A percentile compares a stretch with the other conserved stretches of the same genome.
These are phyloP conservation scores for Malurus elegans DNA, from an alignment of 2,113 vertebrate genomes.

Conservation along the genomic window DNA sequence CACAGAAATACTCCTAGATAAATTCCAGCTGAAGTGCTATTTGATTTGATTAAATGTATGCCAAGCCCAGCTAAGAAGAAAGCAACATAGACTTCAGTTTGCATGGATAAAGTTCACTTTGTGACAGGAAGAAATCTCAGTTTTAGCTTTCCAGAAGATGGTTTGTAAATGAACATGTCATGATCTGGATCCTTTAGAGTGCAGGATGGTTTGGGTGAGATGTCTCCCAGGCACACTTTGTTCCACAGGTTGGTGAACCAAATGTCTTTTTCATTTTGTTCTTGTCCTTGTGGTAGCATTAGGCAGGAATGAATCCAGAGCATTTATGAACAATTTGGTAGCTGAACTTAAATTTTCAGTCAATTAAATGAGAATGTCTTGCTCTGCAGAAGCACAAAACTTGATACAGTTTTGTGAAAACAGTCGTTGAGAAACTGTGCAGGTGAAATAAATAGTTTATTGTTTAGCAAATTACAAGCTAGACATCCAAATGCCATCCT, in stretches of 20 bases:
- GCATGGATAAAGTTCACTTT: neutral
- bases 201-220: neutral
- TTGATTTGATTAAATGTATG: neutral
- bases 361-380: neutral
- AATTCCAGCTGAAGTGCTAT: neutral
- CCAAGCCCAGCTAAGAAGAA: neutral
- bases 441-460: neutral
- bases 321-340: neutral
- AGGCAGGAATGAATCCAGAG: neutral
- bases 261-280: neutral
- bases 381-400: neutral
- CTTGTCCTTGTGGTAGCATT: neutral
- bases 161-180: neutral
- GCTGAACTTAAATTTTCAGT: neutral
- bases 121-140: neutral
- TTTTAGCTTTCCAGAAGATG: neutral
- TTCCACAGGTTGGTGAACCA: neutral
- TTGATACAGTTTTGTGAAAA: too few species aligned
- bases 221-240: neutral
- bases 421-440: neutral
- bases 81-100: neutral
- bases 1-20: neutral
- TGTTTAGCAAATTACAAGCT: neutral
- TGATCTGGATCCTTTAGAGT: neutral
- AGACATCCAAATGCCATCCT: neutral